phyloP scores from a whole-genome alignment of 2,888 invertebrate species.

The Epinotia bilunana region DNA sequence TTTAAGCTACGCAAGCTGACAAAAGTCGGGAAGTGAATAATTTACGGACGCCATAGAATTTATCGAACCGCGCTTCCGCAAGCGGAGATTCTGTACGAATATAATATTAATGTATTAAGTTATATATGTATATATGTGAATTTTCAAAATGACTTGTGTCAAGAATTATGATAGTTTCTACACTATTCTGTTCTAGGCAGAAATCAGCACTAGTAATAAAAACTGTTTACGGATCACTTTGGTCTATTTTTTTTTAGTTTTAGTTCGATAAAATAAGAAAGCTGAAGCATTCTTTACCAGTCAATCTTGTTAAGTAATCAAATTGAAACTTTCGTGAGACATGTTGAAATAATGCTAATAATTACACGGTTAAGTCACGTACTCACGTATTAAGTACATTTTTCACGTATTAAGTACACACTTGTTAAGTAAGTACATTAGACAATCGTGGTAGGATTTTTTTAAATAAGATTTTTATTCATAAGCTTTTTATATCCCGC shows the following conservation, averaged over 20 bases:
- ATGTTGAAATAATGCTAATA: no score
- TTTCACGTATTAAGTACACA: no score
- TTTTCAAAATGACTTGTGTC: conserved; percentile 17
- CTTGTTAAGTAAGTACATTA: no score
- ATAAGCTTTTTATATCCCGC: no score
- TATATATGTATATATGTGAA: not conserved
- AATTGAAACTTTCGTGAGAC: no score
- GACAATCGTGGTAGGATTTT: no score
- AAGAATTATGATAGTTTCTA: not conserved
- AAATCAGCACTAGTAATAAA: not conserved
- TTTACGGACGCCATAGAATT: conserved; percentile 35
- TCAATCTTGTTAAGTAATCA: no score
- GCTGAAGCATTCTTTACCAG: no score
- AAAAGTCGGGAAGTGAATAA: conserved; percentile 34
- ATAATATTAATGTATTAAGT: conserved; percentile 1
- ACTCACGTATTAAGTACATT: no score
- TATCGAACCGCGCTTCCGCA: conserved; percentile 27
- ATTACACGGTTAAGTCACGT: no score
- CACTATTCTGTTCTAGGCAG: not conserved
- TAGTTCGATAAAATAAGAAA: no score
- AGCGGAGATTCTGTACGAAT: conserved; percentile 27
- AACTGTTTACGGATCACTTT: not conserved
- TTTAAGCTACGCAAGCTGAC: conserved; percentile 10
- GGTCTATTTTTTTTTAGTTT: not conserved
- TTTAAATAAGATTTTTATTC: no score